Evolutionary conservation across 2,888 invertebrate species (phyloP), one percentile per base, ranked within the genome.

Genomic region (Drosophila buzzatii): DNA sequence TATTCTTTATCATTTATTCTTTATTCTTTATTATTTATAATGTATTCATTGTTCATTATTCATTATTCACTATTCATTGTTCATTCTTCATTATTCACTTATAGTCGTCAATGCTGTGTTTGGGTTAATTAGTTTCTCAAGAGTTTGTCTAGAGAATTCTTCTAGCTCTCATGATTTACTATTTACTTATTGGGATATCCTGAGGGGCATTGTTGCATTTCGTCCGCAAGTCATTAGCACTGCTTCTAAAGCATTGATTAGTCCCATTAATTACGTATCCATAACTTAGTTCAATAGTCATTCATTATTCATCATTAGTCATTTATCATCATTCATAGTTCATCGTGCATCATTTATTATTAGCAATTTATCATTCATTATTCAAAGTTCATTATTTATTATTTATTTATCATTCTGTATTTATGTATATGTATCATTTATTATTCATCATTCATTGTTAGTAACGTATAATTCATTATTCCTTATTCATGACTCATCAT

Each of bases 171-270:
- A 70, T 63, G 0, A 31, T 37, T 16, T 16, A 49, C 44, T n/a
- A 47, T 51, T 23, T 23, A 47, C 33, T 60, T 57, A 7, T 55
- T n/a, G 20, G 18, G 14, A 47, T 63, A 66, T 70, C 70, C 73
- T 60, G 37, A 59, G 78, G 77, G 74, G 66, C 61, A 71, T 72
- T 72, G 53, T n/a, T 82, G 72, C 79, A 86, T 31, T 84, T 87
- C 73, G 70, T 80, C 78, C 73, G 73, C 53, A 70, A 80, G 71
- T 82, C 87, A 84, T 84, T 87, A 85, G 66, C 49, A 10, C 10
- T n/a, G 65, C 41, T 69, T 58, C 56, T 70, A 58, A 75, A 60
- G 60, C 77, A 76, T 81, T 83, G 80, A 84, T 73, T 72, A 80
- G 71, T 72, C 41, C 27, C 16, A 33, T 47, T 31, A 53, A 63